Base-by-base conservation (phyloP, 2,888 invertebrate genomes). In the Synanthedon myopaeformis region DNA sequence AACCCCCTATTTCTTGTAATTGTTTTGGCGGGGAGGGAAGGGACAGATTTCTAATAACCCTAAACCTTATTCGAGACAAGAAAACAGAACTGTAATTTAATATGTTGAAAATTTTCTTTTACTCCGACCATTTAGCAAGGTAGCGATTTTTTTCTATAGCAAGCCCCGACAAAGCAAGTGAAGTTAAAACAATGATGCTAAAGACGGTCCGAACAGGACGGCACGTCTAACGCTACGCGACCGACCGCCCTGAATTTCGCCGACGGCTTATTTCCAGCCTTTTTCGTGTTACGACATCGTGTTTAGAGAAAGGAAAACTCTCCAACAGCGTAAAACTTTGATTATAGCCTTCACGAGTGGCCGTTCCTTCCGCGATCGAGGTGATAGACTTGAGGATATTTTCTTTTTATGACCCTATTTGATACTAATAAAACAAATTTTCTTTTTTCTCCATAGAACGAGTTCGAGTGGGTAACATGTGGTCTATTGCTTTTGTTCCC, bases 371-470 rank as follows among this genome's bases (percentile, higher is more conserved):
- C 72, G 66, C 79, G 76, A 82, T 80, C 74, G 82, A 82, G 79
- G 84, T 79, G 82, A 85, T 85, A 84, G 82, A 79, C 77, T 77
- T 66, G 63, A 62, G 67, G 70, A 79, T 82, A 84, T 84, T 81
- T 83, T 82, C 76, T 77, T 85, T 86, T 84, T 85, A 84, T 79
- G 71, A 69, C 79, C 74, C 74, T 76, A 75, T 84, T 84, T 83
- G 76, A 81, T 85, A 82, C 76, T 82, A 82, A 82, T 86, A 86
- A 84, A 82, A 83, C 77, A 82, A 85, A 84, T 83, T 83, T 76
- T 78, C 77, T 82, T 82, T 83, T 70, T 76, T 74, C 69, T 70
- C 63, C 62, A 63, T 70, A 55, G 70, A 66, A 74, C 74, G 76
- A 79, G 75, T 82, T 73, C 64, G 70, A 67, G 66, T 64, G 66